Evolutionary conservation across 2,113 vertebrate species (phyloP).

Genomic region (Mobula birostris): DNA sequence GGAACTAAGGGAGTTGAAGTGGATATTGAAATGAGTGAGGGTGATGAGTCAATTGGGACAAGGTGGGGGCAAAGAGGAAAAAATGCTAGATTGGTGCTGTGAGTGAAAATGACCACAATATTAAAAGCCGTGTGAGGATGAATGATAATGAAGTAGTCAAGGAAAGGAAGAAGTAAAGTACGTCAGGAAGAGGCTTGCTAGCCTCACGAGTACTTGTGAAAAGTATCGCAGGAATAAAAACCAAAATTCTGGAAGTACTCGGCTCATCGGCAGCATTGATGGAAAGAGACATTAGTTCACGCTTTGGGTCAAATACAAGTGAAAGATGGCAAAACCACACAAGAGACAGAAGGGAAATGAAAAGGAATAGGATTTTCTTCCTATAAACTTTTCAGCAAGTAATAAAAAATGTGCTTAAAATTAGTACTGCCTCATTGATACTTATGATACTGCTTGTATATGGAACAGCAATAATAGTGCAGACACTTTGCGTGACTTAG

Average conservation of each 20-base stretch:
- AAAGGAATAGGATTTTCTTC: background rate
- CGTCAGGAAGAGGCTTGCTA: background rate
- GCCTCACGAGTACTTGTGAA: background rate
- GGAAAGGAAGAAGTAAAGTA: background rate
- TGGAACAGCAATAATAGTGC: background rate
- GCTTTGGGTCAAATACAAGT: background rate
- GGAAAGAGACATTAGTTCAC: background rate
- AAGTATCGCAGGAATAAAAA: background rate
- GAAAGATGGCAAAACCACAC: background rate
- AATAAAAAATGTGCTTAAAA: background rate
- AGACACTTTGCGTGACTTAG: background rate
- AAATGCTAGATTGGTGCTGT: background rate
- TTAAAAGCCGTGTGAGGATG: background rate
- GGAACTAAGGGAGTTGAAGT: background rate
- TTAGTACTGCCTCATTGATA: background rate
- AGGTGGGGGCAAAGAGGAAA: background rate
- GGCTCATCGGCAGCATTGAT: background rate
- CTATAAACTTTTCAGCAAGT: background rate
- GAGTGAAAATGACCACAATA: background rate
- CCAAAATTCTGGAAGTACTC: too few relatives aligned
- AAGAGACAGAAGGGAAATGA: background rate
- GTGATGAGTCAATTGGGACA: background rate
- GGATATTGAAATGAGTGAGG: background rate
- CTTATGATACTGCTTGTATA: background rate
- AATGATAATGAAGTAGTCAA: background rate